Evolutionary conservation across 2,113 vertebrate species (phyloP).

Genomic region (Phyllostomus discolor): DNA sequence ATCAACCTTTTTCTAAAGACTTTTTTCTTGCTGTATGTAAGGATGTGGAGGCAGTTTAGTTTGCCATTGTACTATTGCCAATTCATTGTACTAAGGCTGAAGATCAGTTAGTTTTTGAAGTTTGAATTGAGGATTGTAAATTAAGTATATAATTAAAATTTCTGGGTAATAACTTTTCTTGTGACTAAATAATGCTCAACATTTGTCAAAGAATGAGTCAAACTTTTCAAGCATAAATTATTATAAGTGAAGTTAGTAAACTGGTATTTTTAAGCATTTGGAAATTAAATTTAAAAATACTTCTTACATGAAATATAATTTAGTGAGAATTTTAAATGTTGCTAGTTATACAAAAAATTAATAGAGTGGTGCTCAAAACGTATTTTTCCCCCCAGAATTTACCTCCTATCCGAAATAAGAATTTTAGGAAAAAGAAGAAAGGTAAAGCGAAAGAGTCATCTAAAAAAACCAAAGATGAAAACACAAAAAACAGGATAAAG

Average conservation of each 20-base stretch:
- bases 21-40: neutral
- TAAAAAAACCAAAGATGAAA: constrained; percentile 81
- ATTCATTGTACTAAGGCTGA: neutral
- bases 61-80: neutral
- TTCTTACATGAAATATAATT: constrained; percentile 31
- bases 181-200: neutral
- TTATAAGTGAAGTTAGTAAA: neutral
- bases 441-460: constrained; percentile 78
- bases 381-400: constrained; percentile 78
- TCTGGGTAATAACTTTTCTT: constrained; percentile 9
- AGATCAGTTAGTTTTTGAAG: neutral
- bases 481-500: constrained; percentile 87
- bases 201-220: constrained; percentile 37
- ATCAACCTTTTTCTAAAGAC: neutral
- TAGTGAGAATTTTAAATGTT: constrained; percentile 18
- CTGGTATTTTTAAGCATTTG: constrained; percentile 27
- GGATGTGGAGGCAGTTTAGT: neutral
- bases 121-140: constrained; percentile 42
- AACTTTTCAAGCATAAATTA: constrained; percentile 14
- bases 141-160: constrained; percentile 34
- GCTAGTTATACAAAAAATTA: neutral
- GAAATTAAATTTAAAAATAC: constrained; percentile 31
- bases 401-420: constrained; percentile 92
- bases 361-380: neutral
- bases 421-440: constrained; percentile 91